Evolutionary conservation across 2,113 vertebrate genomes (phyloP).

Genomic region (Catagonus wagneri): DNA sequence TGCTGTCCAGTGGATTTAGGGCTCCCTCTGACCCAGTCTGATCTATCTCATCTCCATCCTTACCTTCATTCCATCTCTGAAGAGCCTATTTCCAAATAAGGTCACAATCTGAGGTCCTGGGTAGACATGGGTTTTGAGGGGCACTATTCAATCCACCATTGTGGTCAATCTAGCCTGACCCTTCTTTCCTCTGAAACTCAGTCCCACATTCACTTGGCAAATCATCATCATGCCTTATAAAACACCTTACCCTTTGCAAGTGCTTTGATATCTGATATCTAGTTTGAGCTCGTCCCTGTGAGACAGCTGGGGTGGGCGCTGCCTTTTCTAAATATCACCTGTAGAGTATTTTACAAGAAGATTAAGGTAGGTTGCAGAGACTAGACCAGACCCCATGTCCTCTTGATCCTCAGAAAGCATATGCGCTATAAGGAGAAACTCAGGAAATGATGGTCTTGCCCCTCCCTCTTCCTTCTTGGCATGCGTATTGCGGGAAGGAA

Average conservation of each 20-base stretch:
- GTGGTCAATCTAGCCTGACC: neutral
- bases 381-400: neutral
- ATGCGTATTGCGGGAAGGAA: neutral
- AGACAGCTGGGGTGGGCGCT: neutral
- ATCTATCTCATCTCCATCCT: neutral
- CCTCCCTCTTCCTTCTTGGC: neutral
- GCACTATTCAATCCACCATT: neutral
- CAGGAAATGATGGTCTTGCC: neutral
- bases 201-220: neutral
- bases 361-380: neutral
- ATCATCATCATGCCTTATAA: neutral
- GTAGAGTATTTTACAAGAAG: neutral
- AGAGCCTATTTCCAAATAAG: constrained; percentile 11
- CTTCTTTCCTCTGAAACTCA: neutral
- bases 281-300: neutral
- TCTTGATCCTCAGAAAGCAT: neutral
- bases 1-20: neutral
- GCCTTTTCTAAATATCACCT: neutral
- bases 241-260: neutral
- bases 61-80: neutral
- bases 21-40: neutral
- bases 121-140: neutral
- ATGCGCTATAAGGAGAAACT: neutral
- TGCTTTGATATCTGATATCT: neutral
- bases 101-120: neutral